Base-by-base conservation (phyloP, 2,113 vertebrate genomes). In the Leptobrachium ailaonicum region DNA sequence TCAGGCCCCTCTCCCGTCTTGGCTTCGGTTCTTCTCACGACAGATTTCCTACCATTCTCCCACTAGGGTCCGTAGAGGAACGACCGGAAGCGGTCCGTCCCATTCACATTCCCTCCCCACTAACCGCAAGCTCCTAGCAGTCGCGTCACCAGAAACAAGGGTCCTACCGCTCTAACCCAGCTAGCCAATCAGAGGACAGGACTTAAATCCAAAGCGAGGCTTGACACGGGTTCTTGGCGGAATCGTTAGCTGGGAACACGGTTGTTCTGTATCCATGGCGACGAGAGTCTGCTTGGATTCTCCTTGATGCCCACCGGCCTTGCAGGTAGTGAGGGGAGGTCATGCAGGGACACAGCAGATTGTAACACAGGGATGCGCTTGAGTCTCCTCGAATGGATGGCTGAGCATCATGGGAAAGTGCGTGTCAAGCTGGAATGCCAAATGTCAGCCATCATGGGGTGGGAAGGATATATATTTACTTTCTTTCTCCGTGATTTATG, bases 21-120 rank as follows among this genome's bases (percentile, higher is more conserved):
- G 32, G 14, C 45, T n/a, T 14, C 50, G 43, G 2, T 0, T 5
- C 40, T 5, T 12, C 7, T 8, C 45, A 50, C 20, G 8, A 44
- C 1, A 4, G 45, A 64, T 67, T 66, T 41, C 32, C n/a, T 13
- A 41, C 40, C 75, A 77, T 2, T n/a, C 75, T 67, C 47, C 5
- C 8, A 8, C 47, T 60, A 12, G 4, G 8, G 47, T 45, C 45
- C 66, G 44, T 54, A 10, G 14, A 42, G 6, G 5, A 5, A 10
- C 1, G 54, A 6, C 43, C 75, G 75, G 75, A 77, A 77, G 64
- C 13, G 13, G 75, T 77, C 50, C 75, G 41, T 44, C 41, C 64
- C 40, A 12, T 41, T 77, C 14, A 58, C 41, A 66, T 67, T 45
- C 71, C 56, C 11, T 71, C 54, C 50, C 66, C 2, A 66, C 32